phyloP scores from a whole-genome alignment of 2,888 invertebrate species.

The Hyposoter dolosus region DNA sequence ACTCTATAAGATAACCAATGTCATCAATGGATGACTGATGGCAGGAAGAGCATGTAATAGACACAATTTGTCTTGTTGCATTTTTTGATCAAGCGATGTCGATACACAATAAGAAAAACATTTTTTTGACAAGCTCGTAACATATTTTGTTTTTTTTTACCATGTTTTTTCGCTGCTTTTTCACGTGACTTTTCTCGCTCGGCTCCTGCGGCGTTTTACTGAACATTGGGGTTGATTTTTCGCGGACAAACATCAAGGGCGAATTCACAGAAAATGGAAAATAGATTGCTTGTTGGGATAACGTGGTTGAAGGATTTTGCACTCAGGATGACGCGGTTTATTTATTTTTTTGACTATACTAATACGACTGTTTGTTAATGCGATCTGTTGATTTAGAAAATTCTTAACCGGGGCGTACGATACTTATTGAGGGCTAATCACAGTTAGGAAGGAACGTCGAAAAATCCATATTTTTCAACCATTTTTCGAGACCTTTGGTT shows the following conservation, averaged over 20 bases:
- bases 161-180: neutral
- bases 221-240: neutral
- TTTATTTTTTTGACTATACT: neutral
- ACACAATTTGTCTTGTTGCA: constrained; percentile 8
- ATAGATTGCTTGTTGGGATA: neutral
- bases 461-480: neutral
- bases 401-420: neutral
- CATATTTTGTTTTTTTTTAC: neutral
- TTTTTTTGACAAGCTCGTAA: neutral
- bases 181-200: neutral
- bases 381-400: neutral
- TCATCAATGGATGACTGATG: constrained; percentile 36
- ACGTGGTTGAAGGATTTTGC: neutral
- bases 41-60: neutral
- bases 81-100: neutral
- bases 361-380: neutral
- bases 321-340: neutral
- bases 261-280: neutral
- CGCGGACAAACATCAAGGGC: neutral
- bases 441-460: neutral
- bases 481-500: neutral
- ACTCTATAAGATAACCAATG: neutral
- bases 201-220: neutral
- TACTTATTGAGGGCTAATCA: neutral
- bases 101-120: neutral